phyloP scores from a whole-genome alignment of 2,888 invertebrate species.

The Xestia ashworthii region DNA sequence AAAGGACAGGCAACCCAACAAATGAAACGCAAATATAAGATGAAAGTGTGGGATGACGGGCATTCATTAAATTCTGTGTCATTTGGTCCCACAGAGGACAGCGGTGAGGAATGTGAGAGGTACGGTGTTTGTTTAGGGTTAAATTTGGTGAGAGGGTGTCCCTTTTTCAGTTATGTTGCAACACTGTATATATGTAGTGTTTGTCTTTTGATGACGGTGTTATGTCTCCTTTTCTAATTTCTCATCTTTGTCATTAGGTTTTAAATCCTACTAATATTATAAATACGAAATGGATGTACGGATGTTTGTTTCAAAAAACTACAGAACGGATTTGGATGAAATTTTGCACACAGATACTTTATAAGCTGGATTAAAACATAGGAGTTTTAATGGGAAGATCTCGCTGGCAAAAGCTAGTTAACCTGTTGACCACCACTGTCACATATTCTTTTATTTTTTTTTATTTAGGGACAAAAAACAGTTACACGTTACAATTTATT shows the following conservation, averaged over 20 bases:
- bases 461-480: too few species aligned
- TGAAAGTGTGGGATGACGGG: slow-evolving; percentile 49
- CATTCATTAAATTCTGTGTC: slow-evolving; percentile 65
- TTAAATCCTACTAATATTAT: neutral
- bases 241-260: neutral
- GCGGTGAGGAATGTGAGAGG: slow-evolving; percentile 46
- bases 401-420: too few species aligned
- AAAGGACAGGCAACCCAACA: slow-evolving; percentile 38
- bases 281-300: too few species aligned
- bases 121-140: slow-evolving; percentile 44
- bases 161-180: slow-evolving; percentile 27
- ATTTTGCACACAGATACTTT: too few species aligned
- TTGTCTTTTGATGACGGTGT: neutral
- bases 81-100: slow-evolving; percentile 39
- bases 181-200: slow-evolving; percentile 1
- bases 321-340: too few species aligned
- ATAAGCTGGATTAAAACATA: too few species aligned
- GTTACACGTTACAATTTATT: too few species aligned
- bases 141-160: neutral
- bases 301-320: too few species aligned
- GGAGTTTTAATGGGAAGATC: too few species aligned
- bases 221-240: slow-evolving; percentile 7
- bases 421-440: too few species aligned
- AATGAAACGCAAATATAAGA: slow-evolving; percentile 64
- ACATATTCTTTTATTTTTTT: too few species aligned